These are phyloP conservation scores for Callitettix versicolor DNA, from an alignment of 1,140 invertebrate genomes.

Conservation along the genomic window DNA sequence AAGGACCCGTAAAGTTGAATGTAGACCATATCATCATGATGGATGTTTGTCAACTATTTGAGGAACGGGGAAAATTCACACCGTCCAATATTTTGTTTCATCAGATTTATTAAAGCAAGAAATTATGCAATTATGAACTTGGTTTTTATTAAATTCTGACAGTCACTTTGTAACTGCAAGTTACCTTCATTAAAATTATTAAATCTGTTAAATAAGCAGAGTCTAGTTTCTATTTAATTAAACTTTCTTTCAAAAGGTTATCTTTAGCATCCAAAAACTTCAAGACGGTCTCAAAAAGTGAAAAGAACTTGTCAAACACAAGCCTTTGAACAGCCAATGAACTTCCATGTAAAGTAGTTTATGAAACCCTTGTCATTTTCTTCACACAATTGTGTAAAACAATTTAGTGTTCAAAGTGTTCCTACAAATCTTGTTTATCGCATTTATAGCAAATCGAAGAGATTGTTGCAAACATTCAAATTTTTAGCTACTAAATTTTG, in stretches of 20 bases:
- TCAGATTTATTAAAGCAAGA: conserved; percentile 20
- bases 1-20: conserved; percentile 27
- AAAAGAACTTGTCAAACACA: conserved; percentile 27
- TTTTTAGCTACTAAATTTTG: too few species aligned
- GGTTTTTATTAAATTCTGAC: conserved; percentile 26
- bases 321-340: conserved; percentile 28
- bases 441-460: too few species aligned
- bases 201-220: conserved; percentile 27
- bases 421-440: too few species aligned
- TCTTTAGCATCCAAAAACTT: conserved; percentile 26
- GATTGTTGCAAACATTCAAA: too few species aligned
- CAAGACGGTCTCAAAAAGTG: conserved; percentile 25
- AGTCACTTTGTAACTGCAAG: conserved; percentile 24
- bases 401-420: too few species aligned
- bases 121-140: conserved; percentile 18
- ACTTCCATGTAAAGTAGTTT: conserved; percentile 31
- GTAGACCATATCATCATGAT: too few species aligned
- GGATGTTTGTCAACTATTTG: conserved; percentile 24
- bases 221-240: conserved; percentile 22
- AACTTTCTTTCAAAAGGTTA: conserved; percentile 20
- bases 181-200: conserved; percentile 24
- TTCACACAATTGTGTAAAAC: conserved; percentile 25
- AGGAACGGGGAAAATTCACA: too few species aligned
- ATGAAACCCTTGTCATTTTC: conserved; percentile 33
- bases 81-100: too few species aligned